These are phyloP conservation scores for Passer montanus DNA, from an alignment of 2,113 vertebrate genomes.

Conservation along the genomic window DNA sequence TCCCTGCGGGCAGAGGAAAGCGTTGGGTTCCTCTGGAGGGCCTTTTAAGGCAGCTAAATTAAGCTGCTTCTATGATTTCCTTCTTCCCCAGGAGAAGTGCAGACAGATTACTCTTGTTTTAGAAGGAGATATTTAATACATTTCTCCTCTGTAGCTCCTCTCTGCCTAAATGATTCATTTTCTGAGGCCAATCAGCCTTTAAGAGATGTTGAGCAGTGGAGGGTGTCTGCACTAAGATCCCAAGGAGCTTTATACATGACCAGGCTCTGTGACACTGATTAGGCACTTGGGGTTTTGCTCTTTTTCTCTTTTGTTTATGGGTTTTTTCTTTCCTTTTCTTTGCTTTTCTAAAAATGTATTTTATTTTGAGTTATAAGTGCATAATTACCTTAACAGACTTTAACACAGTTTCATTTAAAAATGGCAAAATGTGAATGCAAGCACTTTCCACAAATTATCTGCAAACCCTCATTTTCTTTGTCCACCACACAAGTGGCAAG, in stretches of 20 bases:
- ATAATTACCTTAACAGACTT: background rate
- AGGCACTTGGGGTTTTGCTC: background rate
- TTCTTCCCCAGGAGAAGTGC: background rate
- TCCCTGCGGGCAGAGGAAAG: background rate
- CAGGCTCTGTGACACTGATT: background rate
- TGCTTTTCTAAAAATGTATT: background rate
- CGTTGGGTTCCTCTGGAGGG: background rate
- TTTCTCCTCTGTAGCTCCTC: background rate
- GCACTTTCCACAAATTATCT: background rate
- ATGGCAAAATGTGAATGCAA: background rate
- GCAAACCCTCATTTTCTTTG: background rate
- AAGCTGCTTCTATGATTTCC: background rate
- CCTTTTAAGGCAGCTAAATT: background rate
- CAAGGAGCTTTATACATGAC: background rate
- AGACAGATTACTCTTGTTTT: background rate
- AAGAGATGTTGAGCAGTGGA: background rate
- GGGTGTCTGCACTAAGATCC: background rate
- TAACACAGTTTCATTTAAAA: background rate
- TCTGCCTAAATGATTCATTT: background rate
- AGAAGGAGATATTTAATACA: background rate
- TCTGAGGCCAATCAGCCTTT: background rate
- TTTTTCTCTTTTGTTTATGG: background rate
- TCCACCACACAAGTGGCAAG: background rate
- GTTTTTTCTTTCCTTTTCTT: accelerated
- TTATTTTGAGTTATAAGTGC: background rate